These are phyloP conservation scores for Solea solea DNA, from an alignment of 2,113 vertebrate genomes.

Conservation along the genomic window DNA sequence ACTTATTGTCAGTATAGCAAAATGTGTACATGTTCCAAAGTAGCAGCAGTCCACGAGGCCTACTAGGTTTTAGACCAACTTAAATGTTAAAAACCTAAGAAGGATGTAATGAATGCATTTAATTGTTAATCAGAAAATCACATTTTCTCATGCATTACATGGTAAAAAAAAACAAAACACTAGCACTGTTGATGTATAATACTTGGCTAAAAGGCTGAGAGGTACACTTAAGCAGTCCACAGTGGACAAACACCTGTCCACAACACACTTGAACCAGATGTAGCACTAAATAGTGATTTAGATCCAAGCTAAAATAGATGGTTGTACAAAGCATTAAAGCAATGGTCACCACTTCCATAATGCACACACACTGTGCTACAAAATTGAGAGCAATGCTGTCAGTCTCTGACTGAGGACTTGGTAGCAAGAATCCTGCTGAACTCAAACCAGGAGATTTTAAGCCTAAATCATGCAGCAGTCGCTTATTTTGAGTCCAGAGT, in stretches of 20 bases:
- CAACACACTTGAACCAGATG: conserved; percentile 56
- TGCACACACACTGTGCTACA: background rate
- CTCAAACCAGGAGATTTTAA: conserved; percentile 36
- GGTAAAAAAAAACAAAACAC: background rate
- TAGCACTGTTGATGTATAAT: conserved; percentile 25
- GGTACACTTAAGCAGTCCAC: conserved; percentile 56
- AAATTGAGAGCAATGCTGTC: conserved; percentile 7
- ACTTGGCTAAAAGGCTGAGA: conserved; percentile 41
- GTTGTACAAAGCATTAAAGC: conserved; percentile 13
- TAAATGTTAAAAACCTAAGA: too few species aligned
- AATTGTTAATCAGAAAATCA: background rate
- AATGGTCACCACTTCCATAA: conserved; percentile 8
- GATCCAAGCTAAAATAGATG: conserved; percentile 41
- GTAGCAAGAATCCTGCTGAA: conserved; percentile 7
- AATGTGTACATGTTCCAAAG: too few species aligned
- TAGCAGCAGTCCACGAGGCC: too few species aligned
- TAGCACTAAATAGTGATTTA: conserved; percentile 36
- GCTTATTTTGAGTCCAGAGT: conserved; percentile 11
- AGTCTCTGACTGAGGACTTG: conserved; percentile 23
- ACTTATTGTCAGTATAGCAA: conserved; percentile 7
- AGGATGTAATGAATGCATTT: background rate
- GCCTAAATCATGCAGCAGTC: conserved; percentile 31
- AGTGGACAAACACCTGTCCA: conserved; percentile 62
- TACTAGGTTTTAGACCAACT: too few species aligned
- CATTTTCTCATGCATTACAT: background rate